Evolutionary conservation across 2,113 vertebrate genomes (phyloP), one percentile per base, ranked within the genome.

Genomic region (Bos indicus): DNA sequence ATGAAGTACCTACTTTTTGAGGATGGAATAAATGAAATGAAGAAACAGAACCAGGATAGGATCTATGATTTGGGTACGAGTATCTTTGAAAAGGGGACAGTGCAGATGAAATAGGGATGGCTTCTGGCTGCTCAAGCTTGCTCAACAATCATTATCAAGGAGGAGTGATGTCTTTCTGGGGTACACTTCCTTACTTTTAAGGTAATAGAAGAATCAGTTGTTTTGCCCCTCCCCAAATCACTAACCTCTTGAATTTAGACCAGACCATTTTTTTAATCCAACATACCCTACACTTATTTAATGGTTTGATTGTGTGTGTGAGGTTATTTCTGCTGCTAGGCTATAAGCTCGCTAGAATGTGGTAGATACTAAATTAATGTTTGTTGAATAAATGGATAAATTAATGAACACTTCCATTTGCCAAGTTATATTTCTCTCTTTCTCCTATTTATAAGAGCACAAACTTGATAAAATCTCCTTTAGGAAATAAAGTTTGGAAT

Each of bases 1-100:
- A 87, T 78, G 15, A 78, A 90, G 15, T 54, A 88, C 19, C 19
- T 93, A 81, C 23, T 46, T 90, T 97, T n/a, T 88, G 81, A 95
- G 56, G 12, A 48, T 82, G 16, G 26, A 82, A 85, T 60, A 59
- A 81, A 33, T 81, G 33, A 96, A 92, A 78, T 46, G 28, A 89
- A 26, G 13, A 90, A 91, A 88, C 23, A 82, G 40, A n/a, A 9
- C 3, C 28, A 87, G 51, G 26, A 80, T 19, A 90, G 43, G 54
- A 77, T 62, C 26, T 25, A 28, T 88, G 80, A 90, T 48, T 59
- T 90, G 80, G 28, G 10, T 89, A 10, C 1, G 0, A 25, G 40
- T 52, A 5, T 91, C 43, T 25, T 10, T 25, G 81, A 83, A 48
- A 95, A 82, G 15, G 5, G 52, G 21, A 28, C 16, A 74, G n/a